A percentile compares a stretch with the other conserved stretches of the same genome.
phyloP scores from a whole-genome alignment of 2,113 vertebrate species.

The Regulus satrapa region DNA sequence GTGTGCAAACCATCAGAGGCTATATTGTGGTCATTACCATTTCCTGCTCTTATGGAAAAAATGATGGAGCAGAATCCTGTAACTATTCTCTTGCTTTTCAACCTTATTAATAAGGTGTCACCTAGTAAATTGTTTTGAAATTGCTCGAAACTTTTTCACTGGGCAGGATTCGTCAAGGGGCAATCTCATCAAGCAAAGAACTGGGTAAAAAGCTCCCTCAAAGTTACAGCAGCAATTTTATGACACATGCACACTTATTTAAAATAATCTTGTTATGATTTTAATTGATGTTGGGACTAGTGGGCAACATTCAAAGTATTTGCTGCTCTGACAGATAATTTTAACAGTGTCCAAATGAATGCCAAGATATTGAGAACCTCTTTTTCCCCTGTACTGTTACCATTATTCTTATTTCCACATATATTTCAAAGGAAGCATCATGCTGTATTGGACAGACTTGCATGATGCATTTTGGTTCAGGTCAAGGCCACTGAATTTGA shows the following conservation, averaged over 20 bases:
- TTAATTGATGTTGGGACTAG: background rate
- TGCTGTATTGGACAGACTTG: background rate
- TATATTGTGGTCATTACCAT: background rate
- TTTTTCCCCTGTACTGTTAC: background rate
- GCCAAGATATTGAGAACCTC: background rate
- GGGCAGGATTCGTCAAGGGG: background rate
- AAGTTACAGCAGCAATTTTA: background rate
- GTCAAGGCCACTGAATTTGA: background rate
- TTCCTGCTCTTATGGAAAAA: background rate
- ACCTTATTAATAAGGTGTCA: background rate
- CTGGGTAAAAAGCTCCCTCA: background rate
- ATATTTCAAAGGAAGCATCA: background rate
- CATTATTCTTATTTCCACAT: background rate
- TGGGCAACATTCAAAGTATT: rapidly evolving
- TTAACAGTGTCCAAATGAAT: background rate
- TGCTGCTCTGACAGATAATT: background rate
- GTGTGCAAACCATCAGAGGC: background rate
- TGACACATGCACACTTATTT: background rate
- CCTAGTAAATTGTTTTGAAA: background rate
- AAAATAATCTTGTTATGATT: background rate
- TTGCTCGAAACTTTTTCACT: background rate
- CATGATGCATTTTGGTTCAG: background rate
- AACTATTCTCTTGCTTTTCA: background rate
- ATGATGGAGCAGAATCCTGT: background rate
- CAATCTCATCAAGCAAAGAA: background rate